Percentiles rank a stretch among this genome's conserved stretches.
phyloP scores from a whole-genome alignment of 1,140 invertebrate species.

The roundworm (Caenorhabditis elegans) region DNA sequence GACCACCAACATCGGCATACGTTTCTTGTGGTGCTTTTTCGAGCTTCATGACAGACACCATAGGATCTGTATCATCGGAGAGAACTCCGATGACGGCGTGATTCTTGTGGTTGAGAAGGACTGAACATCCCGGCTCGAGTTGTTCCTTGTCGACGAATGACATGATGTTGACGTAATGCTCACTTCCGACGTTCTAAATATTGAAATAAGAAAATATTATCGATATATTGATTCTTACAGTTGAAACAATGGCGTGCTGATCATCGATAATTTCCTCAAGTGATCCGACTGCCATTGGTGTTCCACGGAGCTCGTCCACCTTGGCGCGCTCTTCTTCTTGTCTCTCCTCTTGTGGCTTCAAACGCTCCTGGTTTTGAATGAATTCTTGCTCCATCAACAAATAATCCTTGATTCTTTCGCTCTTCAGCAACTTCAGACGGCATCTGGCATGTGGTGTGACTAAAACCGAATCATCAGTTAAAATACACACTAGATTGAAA shows the following conservation, averaged over 20 bases:
- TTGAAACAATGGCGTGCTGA: conserved; percentile 99
- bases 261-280: conserved; percentile 99
- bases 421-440: conserved; percentile 87
- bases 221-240: conserved; percentile 66
- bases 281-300: conserved; percentile 99
- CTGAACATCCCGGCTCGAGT: conserved; percentile 96
- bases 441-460: conserved; percentile 97
- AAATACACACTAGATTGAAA: neutral
- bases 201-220: neutral
- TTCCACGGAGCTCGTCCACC: conserved; percentile 96
- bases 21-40: conserved; percentile 99
- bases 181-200: conserved; percentile 84
- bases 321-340: conserved; percentile 92
- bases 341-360: conserved; percentile 98
- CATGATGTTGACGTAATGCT: conserved; percentile 98
- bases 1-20: conserved; percentile 97
- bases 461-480: conserved; percentile 56
- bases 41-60: conserved; percentile 99
- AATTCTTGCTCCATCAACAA: conserved; percentile 99
- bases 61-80: conserved; percentile 98
- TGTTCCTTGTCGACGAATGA: conserved; percentile 99
- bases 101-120: conserved; percentile 94
- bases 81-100: conserved; percentile 98
- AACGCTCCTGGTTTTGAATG: conserved; percentile 92
- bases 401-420: conserved; percentile 98